phyloP scores from a whole-genome alignment of 2,113 vertebrate species.

The Neoarius graeffei region DNA sequence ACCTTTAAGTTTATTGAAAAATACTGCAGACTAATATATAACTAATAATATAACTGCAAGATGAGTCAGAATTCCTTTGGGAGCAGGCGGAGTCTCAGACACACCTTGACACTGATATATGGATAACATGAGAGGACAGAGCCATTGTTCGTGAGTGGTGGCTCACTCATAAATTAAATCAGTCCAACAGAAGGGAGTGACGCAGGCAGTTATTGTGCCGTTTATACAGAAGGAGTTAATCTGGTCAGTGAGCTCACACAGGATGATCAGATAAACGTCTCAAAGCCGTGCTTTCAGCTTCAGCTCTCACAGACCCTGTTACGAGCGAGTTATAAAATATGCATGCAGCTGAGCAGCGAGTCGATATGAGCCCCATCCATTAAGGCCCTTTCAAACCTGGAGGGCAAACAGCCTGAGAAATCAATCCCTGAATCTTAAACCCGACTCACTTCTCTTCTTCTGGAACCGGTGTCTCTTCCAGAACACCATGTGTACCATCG shows the following conservation, averaged over 20 bases:
- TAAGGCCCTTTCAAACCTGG: background rate
- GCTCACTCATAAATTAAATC: too few relatives aligned
- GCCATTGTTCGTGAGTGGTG: too few relatives aligned
- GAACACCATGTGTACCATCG: conserved; percentile 78
- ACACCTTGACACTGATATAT: too few relatives aligned
- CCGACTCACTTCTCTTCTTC: conserved; percentile 77
- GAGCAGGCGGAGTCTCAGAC: background rate
- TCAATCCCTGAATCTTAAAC: background rate
- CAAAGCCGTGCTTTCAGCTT: background rate
- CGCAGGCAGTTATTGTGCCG: background rate
- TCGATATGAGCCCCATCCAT: conserved; percentile 4
- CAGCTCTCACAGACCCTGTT: background rate
- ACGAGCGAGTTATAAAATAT: conserved; percentile 26
- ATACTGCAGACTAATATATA: too few relatives aligned
- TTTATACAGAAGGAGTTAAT: background rate
- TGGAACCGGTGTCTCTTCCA: conserved; percentile 72
- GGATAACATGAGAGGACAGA: too few relatives aligned
- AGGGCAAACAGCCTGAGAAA: background rate
- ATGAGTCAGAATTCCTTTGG: background rate
- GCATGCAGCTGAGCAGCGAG: background rate
- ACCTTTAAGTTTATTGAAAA: too few relatives aligned
- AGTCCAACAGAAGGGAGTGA: too few relatives aligned
- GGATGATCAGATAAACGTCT: too few relatives aligned
- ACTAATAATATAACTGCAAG: background rate
- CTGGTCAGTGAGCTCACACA: background rate